Conservation (phyloP, 1,140 invertebrate species). For the Zaprionus davidi region DNA sequence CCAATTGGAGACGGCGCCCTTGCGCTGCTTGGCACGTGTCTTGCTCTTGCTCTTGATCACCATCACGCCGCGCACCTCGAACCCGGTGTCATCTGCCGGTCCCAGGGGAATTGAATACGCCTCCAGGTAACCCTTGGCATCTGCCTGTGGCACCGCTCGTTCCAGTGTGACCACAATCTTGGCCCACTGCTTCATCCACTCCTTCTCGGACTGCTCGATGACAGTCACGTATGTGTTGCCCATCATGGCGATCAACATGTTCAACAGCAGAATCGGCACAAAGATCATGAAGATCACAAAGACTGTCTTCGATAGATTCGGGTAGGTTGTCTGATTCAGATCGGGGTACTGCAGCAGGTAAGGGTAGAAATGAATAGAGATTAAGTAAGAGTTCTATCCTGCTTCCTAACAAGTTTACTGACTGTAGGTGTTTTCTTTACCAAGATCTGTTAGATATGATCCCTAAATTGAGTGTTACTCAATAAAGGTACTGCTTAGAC, state of each 20-base stretch:
- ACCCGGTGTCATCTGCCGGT: constrained; percentile 91
- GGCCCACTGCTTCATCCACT: constrained; percentile 99
- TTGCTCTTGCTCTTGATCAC: constrained; percentile 99
- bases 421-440: accelerated
- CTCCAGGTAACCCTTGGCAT: constrained; percentile 95
- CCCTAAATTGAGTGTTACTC: no score
- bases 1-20: constrained; percentile 98
- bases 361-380: background rate
- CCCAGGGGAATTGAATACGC: constrained; percentile 97
- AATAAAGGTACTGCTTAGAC: no score
- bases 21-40: constrained; percentile 97
- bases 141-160: constrained; percentile 94
- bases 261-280: constrained; percentile 97
- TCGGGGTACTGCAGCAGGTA: constrained; percentile 92
- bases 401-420: background rate
- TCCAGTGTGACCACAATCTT: constrained; percentile 99
- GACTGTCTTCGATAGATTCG: constrained; percentile 95
- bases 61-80: constrained; percentile 96
- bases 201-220: constrained; percentile 98
- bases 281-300: constrained; percentile 99
- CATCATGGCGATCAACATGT: constrained; percentile 99
- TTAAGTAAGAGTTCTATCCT: background rate
- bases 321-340: constrained; percentile 94
- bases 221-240: constrained; percentile 99
- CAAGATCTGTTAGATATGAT: no score